Conservation (phyloP, 2,888 invertebrate species). For the Eilema caniola region DNA sequence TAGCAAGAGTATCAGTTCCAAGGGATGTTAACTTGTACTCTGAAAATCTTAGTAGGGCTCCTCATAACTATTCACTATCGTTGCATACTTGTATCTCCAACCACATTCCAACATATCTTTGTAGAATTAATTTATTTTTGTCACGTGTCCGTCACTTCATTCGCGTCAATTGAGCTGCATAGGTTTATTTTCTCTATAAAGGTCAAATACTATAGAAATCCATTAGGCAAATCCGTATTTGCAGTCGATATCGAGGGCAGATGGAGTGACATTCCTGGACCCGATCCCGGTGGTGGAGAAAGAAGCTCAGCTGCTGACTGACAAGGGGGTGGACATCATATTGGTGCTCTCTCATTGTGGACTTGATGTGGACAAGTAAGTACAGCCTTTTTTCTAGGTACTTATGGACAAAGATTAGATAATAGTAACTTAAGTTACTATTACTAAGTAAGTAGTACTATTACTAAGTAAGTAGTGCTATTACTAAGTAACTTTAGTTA, state of each 20-base stretch:
- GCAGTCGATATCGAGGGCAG: conserved; percentile 88
- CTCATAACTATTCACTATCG: too few relatives aligned
- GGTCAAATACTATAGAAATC: not conserved
- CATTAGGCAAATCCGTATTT: conserved; percentile 14
- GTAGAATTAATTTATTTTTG: not conserved
- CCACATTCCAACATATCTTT: not conserved
- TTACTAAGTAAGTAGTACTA: too few relatives aligned
- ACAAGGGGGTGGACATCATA: conserved; percentile 91
- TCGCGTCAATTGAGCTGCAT: conserved; percentile 10
- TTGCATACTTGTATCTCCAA: not conserved
- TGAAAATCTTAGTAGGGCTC: not conserved
- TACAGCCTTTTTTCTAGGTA: conserved; percentile 17
- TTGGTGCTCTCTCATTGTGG: conserved; percentile 95
- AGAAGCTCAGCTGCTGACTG: conserved; percentile 88
- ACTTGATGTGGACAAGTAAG: conserved; percentile 88
- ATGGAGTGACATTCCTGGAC: conserved; percentile 88
- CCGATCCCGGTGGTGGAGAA: conserved; percentile 88
- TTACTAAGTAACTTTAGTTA: too few relatives aligned
- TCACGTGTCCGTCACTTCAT: not conserved
- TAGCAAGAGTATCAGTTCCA: too few relatives aligned
- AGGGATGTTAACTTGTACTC: not conserved
- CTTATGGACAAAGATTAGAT: not conserved
- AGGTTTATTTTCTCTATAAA: not conserved
- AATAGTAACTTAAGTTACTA: too few relatives aligned
- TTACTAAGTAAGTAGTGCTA: too few relatives aligned